Evolutionary conservation across 2,797 vertebrate genomes (phyloP).

Genomic region (Myotis pilosus): DNA sequence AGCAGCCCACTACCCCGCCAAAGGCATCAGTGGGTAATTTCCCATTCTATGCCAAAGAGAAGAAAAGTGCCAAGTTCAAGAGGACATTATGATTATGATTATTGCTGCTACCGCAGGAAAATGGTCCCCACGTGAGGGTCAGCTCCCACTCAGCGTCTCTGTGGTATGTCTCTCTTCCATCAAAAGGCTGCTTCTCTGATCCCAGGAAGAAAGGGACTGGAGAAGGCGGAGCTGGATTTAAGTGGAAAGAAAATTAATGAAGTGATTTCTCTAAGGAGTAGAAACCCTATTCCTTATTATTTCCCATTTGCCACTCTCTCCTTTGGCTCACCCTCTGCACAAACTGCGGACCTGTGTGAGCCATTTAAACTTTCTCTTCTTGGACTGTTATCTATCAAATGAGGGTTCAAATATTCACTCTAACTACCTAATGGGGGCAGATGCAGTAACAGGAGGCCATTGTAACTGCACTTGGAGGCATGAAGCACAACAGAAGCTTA

Average conservation of each 20-base stretch:
- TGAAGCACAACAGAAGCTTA: background rate
- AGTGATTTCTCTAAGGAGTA: slow-evolving; percentile 38
- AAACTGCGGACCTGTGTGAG: background rate
- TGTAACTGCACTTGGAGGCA: background rate
- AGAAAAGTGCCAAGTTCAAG: slow-evolving; percentile 67
- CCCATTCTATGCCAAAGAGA: slow-evolving; percentile 38
- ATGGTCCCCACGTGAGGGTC: slow-evolving; percentile 56
- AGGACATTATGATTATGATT: slow-evolving; percentile 61
- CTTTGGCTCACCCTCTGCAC: background rate
- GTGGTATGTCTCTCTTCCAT: slow-evolving; percentile 42
- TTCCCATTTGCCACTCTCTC: background rate
- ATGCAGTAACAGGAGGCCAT: background rate
- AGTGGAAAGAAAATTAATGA: slow-evolving; percentile 63
- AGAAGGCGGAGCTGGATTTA: slow-evolving; percentile 53
- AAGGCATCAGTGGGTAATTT: slow-evolving; percentile 47
- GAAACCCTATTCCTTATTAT: slow-evolving; percentile 1
- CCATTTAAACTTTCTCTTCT: background rate
- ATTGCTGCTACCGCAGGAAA: slow-evolving; percentile 62
- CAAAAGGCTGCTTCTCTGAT: slow-evolving; percentile 57
- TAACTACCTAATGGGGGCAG: background rate
- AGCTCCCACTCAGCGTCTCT: slow-evolving; percentile 52
- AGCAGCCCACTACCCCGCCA: background rate
- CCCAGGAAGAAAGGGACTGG: slow-evolving; percentile 35
- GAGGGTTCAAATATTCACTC: background rate
- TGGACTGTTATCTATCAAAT: background rate